Evolutionary conservation across 30 jellyfish, hydroid and myxozoan species (phyloP).

Genomic region (Catostylus mosaicus): DNA sequence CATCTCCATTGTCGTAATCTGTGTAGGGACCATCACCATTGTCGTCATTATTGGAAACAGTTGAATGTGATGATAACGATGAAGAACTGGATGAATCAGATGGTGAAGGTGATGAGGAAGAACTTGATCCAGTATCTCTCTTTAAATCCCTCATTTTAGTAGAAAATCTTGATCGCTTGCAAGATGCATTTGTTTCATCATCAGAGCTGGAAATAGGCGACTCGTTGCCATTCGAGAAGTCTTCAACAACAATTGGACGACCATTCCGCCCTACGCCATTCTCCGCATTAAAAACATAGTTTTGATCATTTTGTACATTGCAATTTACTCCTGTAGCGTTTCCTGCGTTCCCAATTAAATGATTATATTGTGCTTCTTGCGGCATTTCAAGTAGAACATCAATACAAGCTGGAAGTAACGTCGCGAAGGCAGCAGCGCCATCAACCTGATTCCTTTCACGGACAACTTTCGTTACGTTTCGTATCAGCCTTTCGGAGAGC

Average conservation of each 20-base stretch:
- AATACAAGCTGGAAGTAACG: conserved; percentile 36
- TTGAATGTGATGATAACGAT: not conserved
- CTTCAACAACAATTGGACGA: too few species aligned
- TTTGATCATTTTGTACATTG: too few species aligned
- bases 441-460: not conserved
- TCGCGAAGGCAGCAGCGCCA: not conserved
- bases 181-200: not conserved
- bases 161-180: not conserved
- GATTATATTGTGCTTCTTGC: conserved; percentile 1
- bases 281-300: too few species aligned
- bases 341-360: too few species aligned
- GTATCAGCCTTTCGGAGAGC: not conserved
- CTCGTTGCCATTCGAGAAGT: too few species aligned
- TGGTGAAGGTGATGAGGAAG: not conserved
- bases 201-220: too few species aligned
- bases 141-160: not conserved
- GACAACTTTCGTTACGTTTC: conserved; percentile 1
- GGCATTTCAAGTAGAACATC: conserved; percentile 38
- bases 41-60: not conserved
- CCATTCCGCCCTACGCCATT: too few species aligned
- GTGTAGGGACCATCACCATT: too few species aligned
- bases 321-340: too few species aligned
- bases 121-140: not conserved
- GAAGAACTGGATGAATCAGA: not conserved
- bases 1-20: too few species aligned